Evolutionary conservation across 2,888 invertebrate genomes (phyloP).

Genomic region (Schizaphis graminum): DNA sequence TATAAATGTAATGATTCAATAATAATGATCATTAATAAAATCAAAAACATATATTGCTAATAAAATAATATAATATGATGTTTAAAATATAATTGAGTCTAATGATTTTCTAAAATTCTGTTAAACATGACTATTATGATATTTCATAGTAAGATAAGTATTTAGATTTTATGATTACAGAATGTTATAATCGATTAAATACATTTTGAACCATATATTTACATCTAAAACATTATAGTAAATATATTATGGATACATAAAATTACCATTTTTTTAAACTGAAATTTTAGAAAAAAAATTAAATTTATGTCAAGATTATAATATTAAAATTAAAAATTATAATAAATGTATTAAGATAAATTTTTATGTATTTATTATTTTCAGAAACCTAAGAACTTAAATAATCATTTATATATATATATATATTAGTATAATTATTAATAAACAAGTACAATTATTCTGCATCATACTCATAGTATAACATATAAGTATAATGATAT

Average conservation of each 20-base stretch:
- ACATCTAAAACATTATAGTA: neutral
- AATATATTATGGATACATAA: neutral
- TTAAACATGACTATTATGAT: neutral
- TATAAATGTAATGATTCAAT: neutral
- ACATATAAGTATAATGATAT: neutral
- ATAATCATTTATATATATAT: neutral
- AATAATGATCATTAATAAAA: constrained; percentile 10
- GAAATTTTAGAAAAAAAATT: neutral
- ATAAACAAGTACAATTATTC: neutral
- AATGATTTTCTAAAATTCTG: neutral
- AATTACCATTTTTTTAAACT: neutral
- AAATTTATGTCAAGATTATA: neutral
- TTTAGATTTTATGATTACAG: neutral
- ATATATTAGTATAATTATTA: neutral
- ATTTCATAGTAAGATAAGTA: neutral
- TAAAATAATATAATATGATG: neutral
- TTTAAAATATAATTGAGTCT: neutral
- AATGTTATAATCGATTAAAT: neutral
- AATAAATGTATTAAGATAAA: neutral
- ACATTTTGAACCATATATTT: neutral
- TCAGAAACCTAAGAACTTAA: neutral
- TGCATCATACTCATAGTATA: neutral
- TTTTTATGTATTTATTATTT: neutral
- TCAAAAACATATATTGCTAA: neutral
- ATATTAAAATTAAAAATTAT: neutral